Percentiles rank a stretch among this genome's conserved stretches.
Evolutionary conservation across 1,140 invertebrate species (phyloP).

Genomic region (Drosophila chauvacae): DNA sequence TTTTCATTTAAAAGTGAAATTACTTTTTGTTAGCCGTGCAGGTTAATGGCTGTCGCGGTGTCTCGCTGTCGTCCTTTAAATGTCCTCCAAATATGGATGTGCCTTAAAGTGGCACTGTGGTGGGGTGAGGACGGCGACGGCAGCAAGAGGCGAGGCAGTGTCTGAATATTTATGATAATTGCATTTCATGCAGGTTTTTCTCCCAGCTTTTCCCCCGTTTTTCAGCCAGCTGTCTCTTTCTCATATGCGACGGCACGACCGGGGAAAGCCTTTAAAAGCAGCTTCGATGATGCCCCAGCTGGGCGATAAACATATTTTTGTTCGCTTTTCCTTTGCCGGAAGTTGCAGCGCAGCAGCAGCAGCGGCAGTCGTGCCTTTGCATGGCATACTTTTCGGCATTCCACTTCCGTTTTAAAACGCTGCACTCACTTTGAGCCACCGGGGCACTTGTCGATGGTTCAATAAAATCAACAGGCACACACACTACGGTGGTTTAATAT

Average conservation of each 20-base stretch:
- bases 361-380: constrained; percentile 53
- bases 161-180: constrained; percentile 81
- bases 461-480: constrained; percentile 71
- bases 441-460: constrained; percentile 67
- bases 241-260: constrained; percentile 58
- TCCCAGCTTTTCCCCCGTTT: constrained; percentile 23
- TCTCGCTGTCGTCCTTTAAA: constrained; percentile 67
- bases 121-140: background rate
- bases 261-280: constrained; percentile 75
- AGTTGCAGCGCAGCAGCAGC: constrained; percentile 28
- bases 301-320: constrained; percentile 56
- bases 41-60: constrained; percentile 64
- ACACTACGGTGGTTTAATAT: constrained; percentile 18
- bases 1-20: constrained; percentile 82
- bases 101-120: constrained; percentile 16
- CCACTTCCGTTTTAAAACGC: constrained; percentile 51
- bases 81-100: constrained; percentile 70
- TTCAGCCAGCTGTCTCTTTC: constrained; percentile 23
- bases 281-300: constrained; percentile 38
- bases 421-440: constrained; percentile 58
- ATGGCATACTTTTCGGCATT: constrained; percentile 74
- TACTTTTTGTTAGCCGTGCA: constrained; percentile 65
- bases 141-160: constrained; percentile 14
- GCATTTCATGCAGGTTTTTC: constrained; percentile 75
- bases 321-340: constrained; percentile 29